Evolutionary conservation across 1,140 invertebrate species (phyloP).

Genomic region (Drosophila cardini): DNA sequence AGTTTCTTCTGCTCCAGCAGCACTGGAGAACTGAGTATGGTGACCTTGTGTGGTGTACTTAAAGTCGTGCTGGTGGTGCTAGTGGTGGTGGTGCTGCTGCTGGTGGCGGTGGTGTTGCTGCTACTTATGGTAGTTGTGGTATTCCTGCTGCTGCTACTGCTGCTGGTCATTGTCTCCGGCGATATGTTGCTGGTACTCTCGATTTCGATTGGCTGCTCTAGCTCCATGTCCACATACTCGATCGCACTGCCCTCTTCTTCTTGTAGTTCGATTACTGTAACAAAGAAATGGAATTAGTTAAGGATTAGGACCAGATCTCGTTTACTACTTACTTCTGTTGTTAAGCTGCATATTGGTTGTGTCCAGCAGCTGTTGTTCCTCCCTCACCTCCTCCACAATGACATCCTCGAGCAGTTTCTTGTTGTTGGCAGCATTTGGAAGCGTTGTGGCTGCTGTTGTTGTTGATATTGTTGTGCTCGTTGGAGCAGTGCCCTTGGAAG

Average conservation of each 20-base stretch:
- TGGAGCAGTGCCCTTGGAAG: slow-evolving; percentile 78
- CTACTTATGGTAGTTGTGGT: background rate
- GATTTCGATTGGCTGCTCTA: slow-evolving; percentile 75
- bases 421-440: slow-evolving; percentile 31
- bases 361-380: slow-evolving; percentile 29
- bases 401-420: slow-evolving; percentile 68
- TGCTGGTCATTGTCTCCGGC: slow-evolving; percentile 38
- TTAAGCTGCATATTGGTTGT: slow-evolving; percentile 48
- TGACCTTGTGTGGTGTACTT: background rate
- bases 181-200: slow-evolving; percentile 69
- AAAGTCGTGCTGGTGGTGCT: slow-evolving; percentile 6
- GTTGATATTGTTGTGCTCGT: background rate
- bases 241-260: slow-evolving; percentile 76
- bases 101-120: slow-evolving; percentile 6
- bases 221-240: slow-evolving; percentile 81
- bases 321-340: slow-evolving; percentile 54
- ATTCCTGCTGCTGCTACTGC: slow-evolving; percentile 15
- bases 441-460: slow-evolving; percentile 18
- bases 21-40: background rate
- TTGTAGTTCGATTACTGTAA: slow-evolving; percentile 71
- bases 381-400: slow-evolving; percentile 63
- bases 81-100: background rate
- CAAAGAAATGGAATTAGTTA: background rate
- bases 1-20: slow-evolving; percentile 11
- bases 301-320: too few relatives aligned